Evolutionary conservation across 2,888 invertebrate species (phyloP), one percentile per base, ranked within the genome.

Genomic region (Parascotia fuliginaria): DNA sequence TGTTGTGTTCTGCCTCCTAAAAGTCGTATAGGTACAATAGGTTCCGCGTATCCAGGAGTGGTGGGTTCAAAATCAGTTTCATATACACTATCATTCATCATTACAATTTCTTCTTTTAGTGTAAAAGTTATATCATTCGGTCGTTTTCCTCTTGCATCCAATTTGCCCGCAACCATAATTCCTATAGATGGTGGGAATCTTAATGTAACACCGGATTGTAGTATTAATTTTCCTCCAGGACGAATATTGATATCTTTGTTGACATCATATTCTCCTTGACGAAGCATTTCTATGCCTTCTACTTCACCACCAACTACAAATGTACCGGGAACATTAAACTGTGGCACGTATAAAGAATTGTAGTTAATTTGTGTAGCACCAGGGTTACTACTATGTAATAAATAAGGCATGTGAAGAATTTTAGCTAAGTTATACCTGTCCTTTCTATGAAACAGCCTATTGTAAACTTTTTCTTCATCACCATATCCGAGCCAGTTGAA

Each of bases 361-460:
- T 94, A 93, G 68, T 97, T 96, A 14, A 96, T 95, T 66, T 96
- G 96, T 4, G 96, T 96, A 0, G 98, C 96, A 11, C 96, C 96
- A 0, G 98, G 96, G 83, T 98, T 97, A 53, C 97, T 97, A 75
- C 96, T 97, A 71, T 98, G 97, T 48, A 97, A 89, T 55, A 99
- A 90, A 77, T 97, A 99, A 0, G 99, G 99, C 70, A 98, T 94
- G 75, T 97, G 98, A 58, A 95, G 92, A 53, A 99, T 97, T 86
- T 96, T 96, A 0, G 99, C 99, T 58, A 99, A 91, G 85, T 99
- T 99, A 80, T 98, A 99, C 45, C 98, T 94, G 84, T 98, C 97
- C 79, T 97, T 97, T 61, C 98, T 94, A 70, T 97, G 96, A 66
- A 97, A 97, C 12, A 97, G 79, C 73, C 96, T 92, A 14, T 94